phyloP scores from a whole-genome alignment of 2,797 vertebrate genomes.

The Spinibarbus caldwelli region DNA sequence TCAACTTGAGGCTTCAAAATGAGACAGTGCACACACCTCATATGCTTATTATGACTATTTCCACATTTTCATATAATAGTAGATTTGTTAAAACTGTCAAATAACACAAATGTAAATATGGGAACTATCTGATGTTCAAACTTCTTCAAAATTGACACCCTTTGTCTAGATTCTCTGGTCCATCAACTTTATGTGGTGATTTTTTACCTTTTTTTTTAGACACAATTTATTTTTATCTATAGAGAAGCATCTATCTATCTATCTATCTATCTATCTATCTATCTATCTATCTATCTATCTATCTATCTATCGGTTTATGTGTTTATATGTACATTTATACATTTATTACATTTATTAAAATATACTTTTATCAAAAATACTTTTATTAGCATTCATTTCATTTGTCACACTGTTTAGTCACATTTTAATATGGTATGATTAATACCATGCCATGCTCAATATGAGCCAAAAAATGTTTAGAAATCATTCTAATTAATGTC shows the following conservation, averaged over 20 bases:
- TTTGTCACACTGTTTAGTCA: background rate
- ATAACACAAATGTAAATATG: background rate
- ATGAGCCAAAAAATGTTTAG: background rate
- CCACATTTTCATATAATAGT: constrained; percentile 8
- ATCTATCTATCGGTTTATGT: too few relatives aligned
- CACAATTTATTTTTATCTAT: background rate
- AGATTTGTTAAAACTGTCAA: background rate
- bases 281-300: too few relatives aligned
- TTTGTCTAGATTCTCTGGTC: background rate
- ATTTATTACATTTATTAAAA: too few relatives aligned
- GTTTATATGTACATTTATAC: too few relatives aligned
- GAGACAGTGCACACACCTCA: background rate
- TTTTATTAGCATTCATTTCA: background rate
- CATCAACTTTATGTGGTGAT: background rate
- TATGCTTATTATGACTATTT: background rate
- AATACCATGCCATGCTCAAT: background rate
- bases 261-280: too few relatives aligned
- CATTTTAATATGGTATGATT: background rate
- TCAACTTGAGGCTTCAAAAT: background rate
- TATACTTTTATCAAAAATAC: too few relatives aligned
- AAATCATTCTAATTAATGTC: background rate
- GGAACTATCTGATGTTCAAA: background rate
- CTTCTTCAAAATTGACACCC: background rate
- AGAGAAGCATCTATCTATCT: too few relatives aligned
- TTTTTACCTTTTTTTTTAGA: background rate